Percentiles rank a stretch among this genome's conserved stretches.
Evolutionary conservation across 2,888 invertebrate species (phyloP).

Genomic region (Tenthredo scrophulariae): DNA sequence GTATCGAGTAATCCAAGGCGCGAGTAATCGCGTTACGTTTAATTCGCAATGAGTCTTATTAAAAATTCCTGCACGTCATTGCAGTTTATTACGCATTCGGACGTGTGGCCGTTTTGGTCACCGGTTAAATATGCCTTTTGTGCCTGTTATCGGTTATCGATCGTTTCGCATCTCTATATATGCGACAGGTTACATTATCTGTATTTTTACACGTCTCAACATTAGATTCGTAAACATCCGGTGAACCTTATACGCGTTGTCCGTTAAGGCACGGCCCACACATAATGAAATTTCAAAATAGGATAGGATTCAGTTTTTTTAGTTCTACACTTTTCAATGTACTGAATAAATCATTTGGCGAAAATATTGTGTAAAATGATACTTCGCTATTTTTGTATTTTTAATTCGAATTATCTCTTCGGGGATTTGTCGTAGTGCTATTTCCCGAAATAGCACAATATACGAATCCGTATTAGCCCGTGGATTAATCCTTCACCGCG

Average conservation of each 20-base stretch:
- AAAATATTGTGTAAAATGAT: not conserved
- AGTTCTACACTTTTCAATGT: not conserved
- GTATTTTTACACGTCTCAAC: not conserved
- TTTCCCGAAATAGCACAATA: not conserved
- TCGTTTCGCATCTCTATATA: constrained; percentile 9
- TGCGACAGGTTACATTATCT: not conserved
- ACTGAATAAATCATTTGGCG: not conserved
- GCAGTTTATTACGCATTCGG: constrained; percentile 11
- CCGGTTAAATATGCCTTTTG: not conserved
- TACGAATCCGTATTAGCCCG: not conserved
- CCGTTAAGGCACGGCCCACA: constrained; percentile 12
- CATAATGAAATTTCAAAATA: not conserved
- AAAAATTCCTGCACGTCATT: constrained; percentile 11
- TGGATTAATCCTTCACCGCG: not conserved
- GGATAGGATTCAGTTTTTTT: not conserved
- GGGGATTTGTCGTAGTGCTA: not conserved
- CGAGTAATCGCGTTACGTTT: not conserved
- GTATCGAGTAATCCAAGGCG: not conserved
- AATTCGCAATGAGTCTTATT: constrained; percentile 8
- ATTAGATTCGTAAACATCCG: not conserved
- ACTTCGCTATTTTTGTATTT: not conserved
- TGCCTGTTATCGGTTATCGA: not conserved
- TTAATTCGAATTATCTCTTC: not conserved
- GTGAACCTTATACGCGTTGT: not conserved
- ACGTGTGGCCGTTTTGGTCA: not conserved